A percentile compares a stretch with the other conserved stretches of the same genome.
Conservation (phyloP, 1,140 invertebrate species). For the Microplitis demolitor region DNA sequence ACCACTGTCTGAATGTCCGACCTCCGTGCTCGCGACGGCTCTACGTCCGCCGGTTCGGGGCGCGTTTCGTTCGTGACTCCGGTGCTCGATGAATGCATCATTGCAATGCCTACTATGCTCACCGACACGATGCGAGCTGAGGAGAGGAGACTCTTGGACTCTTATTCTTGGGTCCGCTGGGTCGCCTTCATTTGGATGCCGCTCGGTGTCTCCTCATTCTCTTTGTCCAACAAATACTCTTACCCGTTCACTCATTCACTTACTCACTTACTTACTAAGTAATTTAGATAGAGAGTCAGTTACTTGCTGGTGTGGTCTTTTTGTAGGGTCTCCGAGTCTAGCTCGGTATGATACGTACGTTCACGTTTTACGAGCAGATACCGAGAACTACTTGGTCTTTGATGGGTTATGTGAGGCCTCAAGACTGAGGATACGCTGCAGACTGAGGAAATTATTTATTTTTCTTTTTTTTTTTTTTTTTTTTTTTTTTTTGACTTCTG, state of each 20-base stretch:
- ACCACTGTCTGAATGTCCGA: constrained; percentile 9
- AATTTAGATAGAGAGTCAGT: too few species aligned
- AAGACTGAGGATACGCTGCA: not conserved
- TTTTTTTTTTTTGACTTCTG: not conserved
- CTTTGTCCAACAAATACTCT: constrained; percentile 45
- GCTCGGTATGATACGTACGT: constrained; percentile 1
- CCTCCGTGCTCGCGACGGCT: constrained; percentile 17
- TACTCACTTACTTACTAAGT: too few species aligned
- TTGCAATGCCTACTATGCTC: constrained; percentile 2
- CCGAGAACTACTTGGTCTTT: not conserved
- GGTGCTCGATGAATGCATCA: constrained; percentile 28
- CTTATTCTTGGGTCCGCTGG: not conserved
- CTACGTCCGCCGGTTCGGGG: not conserved
- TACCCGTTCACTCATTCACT: not conserved
- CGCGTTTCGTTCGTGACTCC: constrained; percentile 24
- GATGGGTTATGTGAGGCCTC: not conserved
- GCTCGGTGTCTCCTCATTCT: constrained; percentile 45
- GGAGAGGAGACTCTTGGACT: too few species aligned
- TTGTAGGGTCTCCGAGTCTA: not conserved
- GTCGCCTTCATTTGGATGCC: constrained; percentile 55
- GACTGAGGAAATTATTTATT: too few species aligned
- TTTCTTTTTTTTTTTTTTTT: too few species aligned
- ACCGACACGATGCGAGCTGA: too few species aligned
- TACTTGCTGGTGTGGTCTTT: not conserved
- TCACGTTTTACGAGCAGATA: constrained; percentile 28